Evolutionary conservation across 2,888 invertebrate genomes (phyloP).

Genomic region (Nomada fucata): DNA sequence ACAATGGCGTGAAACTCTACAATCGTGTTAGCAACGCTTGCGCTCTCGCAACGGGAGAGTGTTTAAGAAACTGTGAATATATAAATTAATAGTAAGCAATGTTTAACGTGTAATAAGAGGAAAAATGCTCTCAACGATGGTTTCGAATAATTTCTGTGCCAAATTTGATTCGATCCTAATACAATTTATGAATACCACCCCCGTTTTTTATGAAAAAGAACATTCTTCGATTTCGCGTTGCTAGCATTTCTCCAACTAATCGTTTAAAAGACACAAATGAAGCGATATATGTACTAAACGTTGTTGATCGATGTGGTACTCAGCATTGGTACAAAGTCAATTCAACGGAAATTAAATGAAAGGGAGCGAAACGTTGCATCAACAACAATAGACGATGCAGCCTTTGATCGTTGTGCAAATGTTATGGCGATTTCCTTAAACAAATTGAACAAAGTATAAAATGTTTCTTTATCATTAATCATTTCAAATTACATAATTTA

Average conservation of each 20-base stretch:
- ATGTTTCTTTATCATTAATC: not conserved
- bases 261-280: constrained; percentile 14
- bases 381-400: no score
- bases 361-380: not conserved
- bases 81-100: constrained; percentile 21
- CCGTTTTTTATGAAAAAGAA: not conserved
- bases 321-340: constrained; percentile 39
- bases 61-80: constrained; percentile 34
- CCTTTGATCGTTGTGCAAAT: no score
- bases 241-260: constrained; percentile 7
- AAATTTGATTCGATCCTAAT: no score
- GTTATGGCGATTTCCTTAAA: no score
- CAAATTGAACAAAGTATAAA: no score
- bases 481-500: not conserved
- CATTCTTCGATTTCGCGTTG: not conserved
- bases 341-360: constrained; percentile 6
- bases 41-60: constrained; percentile 15
- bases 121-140: not conserved
- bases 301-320: constrained; percentile 56
- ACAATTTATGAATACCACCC: not conserved
- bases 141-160: not conserved
- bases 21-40: not conserved
- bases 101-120: constrained; percentile 12
- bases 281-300: constrained; percentile 33
- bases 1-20: not conserved